A percentile compares a stretch with the other conserved stretches of the same genome.
Conservation (phyloP, 2,797 vertebrate species). For the Steatocranus sp. region DNA sequence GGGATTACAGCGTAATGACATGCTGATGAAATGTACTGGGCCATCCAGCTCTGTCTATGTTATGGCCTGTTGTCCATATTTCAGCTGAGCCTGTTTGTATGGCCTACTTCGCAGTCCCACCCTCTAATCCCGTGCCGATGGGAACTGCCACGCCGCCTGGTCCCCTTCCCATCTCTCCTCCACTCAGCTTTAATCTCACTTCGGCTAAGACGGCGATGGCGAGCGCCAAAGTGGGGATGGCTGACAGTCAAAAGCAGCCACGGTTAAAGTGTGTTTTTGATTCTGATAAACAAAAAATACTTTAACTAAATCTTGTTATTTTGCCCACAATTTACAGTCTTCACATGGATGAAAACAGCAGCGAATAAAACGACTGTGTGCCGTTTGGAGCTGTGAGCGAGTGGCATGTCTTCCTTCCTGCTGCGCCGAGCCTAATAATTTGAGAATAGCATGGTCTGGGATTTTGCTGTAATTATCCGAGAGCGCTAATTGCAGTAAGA, state of each 20-base stretch:
- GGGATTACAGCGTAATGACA: slow-evolving; percentile 54
- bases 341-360: not conserved
- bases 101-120: slow-evolving; percentile 66
- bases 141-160: slow-evolving; percentile 40
- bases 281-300: not conserved
- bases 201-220: slow-evolving; percentile 33
- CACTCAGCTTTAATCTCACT: slow-evolving; percentile 57
- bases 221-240: slow-evolving; percentile 3
- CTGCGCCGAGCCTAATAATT: slow-evolving; percentile 13
- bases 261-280: not conserved
- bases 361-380: not conserved
- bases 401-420: not conserved
- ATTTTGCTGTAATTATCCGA: slow-evolving; percentile 48
- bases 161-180: slow-evolving; percentile 48
- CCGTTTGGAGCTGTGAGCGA: not conserved
- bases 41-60: slow-evolving; percentile 23
- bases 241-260: slow-evolving; percentile 6
- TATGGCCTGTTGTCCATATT: slow-evolving; percentile 54
- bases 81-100: slow-evolving; percentile 49
- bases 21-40: slow-evolving; percentile 52
- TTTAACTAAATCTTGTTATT: not conserved
- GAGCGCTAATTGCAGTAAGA: slow-evolving; percentile 61
- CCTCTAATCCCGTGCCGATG: slow-evolving; percentile 59
- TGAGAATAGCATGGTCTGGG: slow-evolving; percentile 20
- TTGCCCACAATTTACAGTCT: not conserved